Base-by-base conservation (phyloP, 2,888 invertebrate species). In the Caradrina clavipalpis region DNA sequence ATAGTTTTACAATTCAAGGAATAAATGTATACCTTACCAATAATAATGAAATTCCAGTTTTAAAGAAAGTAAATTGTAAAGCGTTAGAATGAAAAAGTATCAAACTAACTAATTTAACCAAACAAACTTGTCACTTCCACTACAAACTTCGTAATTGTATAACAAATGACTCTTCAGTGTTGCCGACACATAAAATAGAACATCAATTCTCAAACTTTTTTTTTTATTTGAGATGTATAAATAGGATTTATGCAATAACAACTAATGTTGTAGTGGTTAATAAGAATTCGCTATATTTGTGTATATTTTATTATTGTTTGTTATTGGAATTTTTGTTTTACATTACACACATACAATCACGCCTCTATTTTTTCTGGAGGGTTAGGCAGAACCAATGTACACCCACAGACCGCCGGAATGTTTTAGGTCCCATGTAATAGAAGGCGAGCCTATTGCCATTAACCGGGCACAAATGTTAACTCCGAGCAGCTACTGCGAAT, bases 181-280 rank as follows among this genome's bases (percentile, higher is more conserved):
- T 63, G 47, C 56, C 35, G 11, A 58, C 59, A 54, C 35, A 75
- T 65, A 65, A 73, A 78, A 71, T 66, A 55, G 22, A 56, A 57
- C 76, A 78, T 80, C 66, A 78, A 78, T 76, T 64, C 65, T 49
- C 26, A 56, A 80, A 79, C 54, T 80, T 71, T 78, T 58, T 71
- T 73, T 47, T 80, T 76, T 67, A 68, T 76, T 51, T 19, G 60
- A 58, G 80, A 76, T 72, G 80, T 76, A 66, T 65, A 55, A 76
- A 66, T 80, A 69, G 63, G 63, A 72, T 68, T 71, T 76, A 63
- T 78, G 62, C 50, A 57, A 69, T 64, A 76, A 66, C 56, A 80
- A 63, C 58, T 15, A n/a, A n/a, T n/a, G n/a, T n/a, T 17, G 5
- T 1, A 53, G 26, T 45, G 31, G 42, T 66, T 58, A 55, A 64